A percentile compares a stretch with the other conserved stretches of the same genome.
phyloP scores from a whole-genome alignment of 2,888 invertebrate genomes.

The Auanema freiburgensis region DNA sequence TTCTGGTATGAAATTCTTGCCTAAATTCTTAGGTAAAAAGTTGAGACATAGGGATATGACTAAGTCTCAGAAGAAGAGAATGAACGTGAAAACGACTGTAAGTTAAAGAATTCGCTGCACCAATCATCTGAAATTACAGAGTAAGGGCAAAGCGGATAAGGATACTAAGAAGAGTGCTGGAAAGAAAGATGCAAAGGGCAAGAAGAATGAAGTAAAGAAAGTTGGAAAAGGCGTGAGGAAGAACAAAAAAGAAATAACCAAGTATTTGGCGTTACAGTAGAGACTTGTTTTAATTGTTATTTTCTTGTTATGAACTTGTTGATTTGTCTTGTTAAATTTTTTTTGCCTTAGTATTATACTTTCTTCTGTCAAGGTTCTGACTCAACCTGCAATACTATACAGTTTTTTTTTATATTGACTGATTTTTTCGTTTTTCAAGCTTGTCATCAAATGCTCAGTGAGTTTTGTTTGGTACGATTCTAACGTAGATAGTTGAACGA shows the following conservation, averaged over 20 bases:
- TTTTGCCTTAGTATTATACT: neutral
- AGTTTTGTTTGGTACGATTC: too few species aligned
- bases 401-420: neutral
- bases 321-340: constrained; percentile 9
- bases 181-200: too few species aligned
- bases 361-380: too few species aligned
- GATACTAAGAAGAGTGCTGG: constrained; percentile 5
- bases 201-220: constrained; percentile 11
- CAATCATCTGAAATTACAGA: too few species aligned
- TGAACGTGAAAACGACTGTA: constrained; percentile 17
- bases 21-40: constrained; percentile 58
- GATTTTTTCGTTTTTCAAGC: neutral
- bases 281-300: constrained; percentile 5
- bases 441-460: neutral
- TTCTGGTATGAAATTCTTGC: constrained; percentile 58
- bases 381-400: neutral
- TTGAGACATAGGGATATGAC: constrained; percentile 47
- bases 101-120: too few species aligned
- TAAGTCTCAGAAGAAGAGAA: constrained; percentile 40
- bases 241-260: constrained; percentile 23
- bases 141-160: constrained; percentile 8
- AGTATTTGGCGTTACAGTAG: constrained; percentile 18
- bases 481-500: too few species aligned
- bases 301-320: constrained; percentile 6
- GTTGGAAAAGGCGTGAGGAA: constrained; percentile 16